Conservation (phyloP, 2,113 vertebrate species). For the Bostrychus sinensis region DNA sequence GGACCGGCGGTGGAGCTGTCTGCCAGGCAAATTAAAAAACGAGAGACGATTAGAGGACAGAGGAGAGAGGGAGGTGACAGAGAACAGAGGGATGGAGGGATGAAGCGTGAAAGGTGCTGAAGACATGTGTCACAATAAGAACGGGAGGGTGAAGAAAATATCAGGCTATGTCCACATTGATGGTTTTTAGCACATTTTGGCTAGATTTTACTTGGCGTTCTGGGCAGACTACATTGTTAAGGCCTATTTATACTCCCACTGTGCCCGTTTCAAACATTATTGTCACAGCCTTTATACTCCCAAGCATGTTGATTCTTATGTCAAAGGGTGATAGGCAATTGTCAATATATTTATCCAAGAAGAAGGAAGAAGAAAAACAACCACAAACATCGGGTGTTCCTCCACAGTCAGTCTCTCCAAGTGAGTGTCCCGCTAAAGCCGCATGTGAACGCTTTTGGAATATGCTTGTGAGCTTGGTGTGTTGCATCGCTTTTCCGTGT, state of each 20-base stretch:
- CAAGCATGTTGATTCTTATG: too few relatives aligned
- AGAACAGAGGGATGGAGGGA: slow-evolving; percentile 27
- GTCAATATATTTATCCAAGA: too few relatives aligned
- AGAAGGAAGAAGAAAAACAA: too few relatives aligned
- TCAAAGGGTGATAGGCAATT: too few relatives aligned
- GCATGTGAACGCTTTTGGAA: too few relatives aligned
- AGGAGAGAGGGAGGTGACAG: slow-evolving; percentile 29
- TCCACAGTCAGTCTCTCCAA: too few relatives aligned
- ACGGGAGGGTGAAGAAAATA: slow-evolving; percentile 3
- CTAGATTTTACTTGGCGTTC: neutral
- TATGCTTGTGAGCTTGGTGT: too few relatives aligned
- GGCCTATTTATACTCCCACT: neutral
- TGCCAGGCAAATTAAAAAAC: slow-evolving; percentile 59
- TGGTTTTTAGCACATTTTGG: neutral
- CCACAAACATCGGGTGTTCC: too few relatives aligned
- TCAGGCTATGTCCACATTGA: neutral
- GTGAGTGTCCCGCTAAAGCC: too few relatives aligned
- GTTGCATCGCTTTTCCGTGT: too few relatives aligned
- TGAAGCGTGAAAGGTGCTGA: slow-evolving; percentile 31
- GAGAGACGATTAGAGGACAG: slow-evolving; percentile 61
- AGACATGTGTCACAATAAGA: slow-evolving; percentile 13
- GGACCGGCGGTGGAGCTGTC: slow-evolving; percentile 51
- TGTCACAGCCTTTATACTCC: too few relatives aligned
- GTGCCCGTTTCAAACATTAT: too few relatives aligned
- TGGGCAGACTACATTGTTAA: neutral